Conservation (phyloP, 2,797 vertebrate species). For the Peromyscus attwateri region DNA sequence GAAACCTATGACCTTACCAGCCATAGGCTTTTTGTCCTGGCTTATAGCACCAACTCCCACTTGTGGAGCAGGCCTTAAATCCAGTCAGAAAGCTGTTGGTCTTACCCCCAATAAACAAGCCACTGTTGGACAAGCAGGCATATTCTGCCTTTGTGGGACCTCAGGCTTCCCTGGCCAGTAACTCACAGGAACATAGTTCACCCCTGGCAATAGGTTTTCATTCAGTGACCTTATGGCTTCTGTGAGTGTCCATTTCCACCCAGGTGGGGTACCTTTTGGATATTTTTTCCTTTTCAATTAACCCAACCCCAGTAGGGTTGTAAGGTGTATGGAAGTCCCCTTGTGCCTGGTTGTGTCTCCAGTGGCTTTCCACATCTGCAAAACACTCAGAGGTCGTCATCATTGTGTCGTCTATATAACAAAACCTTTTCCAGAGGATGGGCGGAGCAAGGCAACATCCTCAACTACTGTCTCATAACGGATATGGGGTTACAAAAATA, state of each 20-base stretch:
- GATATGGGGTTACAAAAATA: not conserved
- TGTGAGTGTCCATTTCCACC: not conserved
- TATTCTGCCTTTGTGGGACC: not conserved
- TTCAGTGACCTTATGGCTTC: not conserved
- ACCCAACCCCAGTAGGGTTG: not conserved
- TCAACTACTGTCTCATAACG: not conserved
- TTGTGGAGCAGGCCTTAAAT: not conserved
- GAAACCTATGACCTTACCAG: not conserved
- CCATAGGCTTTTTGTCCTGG: not conserved
- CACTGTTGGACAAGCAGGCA: not conserved
- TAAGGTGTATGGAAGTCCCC: not conserved
- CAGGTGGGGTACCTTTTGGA: not conserved
- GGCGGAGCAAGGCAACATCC: not conserved
- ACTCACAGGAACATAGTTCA: not conserved
- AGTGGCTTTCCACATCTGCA: not conserved
- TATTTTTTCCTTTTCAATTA: not conserved
- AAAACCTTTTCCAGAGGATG: not conserved
- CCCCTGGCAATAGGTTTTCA: not conserved
- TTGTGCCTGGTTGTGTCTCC: not conserved
- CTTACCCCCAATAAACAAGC: not conserved
- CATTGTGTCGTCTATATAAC: not conserved
- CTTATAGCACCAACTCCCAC: not conserved
- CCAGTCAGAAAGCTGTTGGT: not conserved
- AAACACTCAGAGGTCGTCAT: not conserved
- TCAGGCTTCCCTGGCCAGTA: not conserved